These are phyloP conservation scores for Pachliopta kotzebuea DNA, from an alignment of 2,888 invertebrate genomes.

Conservation along the genomic window DNA sequence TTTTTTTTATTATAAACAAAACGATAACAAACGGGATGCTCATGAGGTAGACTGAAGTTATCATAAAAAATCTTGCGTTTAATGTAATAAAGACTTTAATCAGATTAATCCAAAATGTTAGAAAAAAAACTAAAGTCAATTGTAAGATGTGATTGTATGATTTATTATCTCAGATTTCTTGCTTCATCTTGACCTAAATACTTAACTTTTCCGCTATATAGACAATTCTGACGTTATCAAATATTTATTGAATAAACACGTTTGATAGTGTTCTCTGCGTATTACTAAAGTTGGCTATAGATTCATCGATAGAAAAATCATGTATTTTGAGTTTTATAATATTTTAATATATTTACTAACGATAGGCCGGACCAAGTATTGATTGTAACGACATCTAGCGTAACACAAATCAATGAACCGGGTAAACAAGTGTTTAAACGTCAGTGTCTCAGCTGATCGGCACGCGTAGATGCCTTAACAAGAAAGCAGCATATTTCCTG, in stretches of 20 bases:
- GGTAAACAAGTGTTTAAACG: conserved; percentile 75
- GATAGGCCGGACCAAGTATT: background rate
- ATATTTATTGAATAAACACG: conserved; percentile 20
- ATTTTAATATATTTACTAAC: no score
- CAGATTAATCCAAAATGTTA: no score
- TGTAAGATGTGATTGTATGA: no score
- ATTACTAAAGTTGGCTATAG: background rate
- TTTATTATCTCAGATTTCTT: background rate
- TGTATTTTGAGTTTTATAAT: no score
- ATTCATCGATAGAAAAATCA: background rate
- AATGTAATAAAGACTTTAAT: no score
- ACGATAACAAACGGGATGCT: no score
- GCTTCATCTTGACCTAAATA: conserved; percentile 17
- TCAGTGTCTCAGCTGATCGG: conserved; percentile 76
- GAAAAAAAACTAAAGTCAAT: no score
- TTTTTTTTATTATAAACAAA: no score
- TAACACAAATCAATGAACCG: conserved; percentile 45
- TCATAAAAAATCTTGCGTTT: no score
- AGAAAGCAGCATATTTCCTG: conserved; percentile 55
- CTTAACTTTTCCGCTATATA: conserved; percentile 1
- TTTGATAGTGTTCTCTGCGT: conserved; percentile 19
- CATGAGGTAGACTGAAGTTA: no score
- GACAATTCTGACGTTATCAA: conserved; percentile 30
- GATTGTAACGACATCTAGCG: conserved; percentile 66
- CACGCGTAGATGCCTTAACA: conserved; percentile 51